Evolutionary conservation across 2,888 invertebrate genomes (phyloP).

Genomic region (Conistra vaccinii): DNA sequence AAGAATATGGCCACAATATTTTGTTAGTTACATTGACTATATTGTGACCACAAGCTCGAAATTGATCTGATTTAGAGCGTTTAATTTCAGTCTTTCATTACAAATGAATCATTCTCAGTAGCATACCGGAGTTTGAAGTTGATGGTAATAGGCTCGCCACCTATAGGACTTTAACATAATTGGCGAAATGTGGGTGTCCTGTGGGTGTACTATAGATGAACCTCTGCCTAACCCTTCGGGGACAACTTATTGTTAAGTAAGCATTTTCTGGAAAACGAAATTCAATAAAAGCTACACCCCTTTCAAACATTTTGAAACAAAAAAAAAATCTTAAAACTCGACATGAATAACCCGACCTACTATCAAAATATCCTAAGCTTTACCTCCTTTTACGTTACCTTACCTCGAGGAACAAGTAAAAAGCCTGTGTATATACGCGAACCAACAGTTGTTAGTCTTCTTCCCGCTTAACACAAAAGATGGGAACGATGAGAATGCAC

Average conservation of each 20-base stretch:
- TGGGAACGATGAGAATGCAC: slow-evolving; percentile 71
- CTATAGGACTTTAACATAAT: neutral
- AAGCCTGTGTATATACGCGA: slow-evolving; percentile 58
- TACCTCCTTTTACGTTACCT: slow-evolving; percentile 21
- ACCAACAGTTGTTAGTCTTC: slow-evolving; percentile 67
- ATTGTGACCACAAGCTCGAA: too few relatives aligned
- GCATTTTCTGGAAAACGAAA: neutral
- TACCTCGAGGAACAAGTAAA: slow-evolving; percentile 40
- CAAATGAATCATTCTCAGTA: too few relatives aligned
- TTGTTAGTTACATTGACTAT: too few relatives aligned
- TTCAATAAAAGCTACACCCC: too few relatives aligned
- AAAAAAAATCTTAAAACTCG: neutral
- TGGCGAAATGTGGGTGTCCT: neutral
- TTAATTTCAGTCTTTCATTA: too few relatives aligned
- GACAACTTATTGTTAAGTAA: neutral
- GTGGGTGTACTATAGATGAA: neutral
- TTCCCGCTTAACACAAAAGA: slow-evolving; percentile 70
- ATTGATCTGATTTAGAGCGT: neutral
- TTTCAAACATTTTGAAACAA: too few relatives aligned
- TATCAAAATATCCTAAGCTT: slow-evolving; percentile 16
- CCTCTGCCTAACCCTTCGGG: neutral
- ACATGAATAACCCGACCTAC: neutral
- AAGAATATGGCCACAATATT: neutral
- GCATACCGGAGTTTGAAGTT: neutral
- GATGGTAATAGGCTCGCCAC: neutral